Evolutionary conservation across 2,113 vertebrate species (phyloP).

Genomic region (Erythrolamprus reginae): DNA sequence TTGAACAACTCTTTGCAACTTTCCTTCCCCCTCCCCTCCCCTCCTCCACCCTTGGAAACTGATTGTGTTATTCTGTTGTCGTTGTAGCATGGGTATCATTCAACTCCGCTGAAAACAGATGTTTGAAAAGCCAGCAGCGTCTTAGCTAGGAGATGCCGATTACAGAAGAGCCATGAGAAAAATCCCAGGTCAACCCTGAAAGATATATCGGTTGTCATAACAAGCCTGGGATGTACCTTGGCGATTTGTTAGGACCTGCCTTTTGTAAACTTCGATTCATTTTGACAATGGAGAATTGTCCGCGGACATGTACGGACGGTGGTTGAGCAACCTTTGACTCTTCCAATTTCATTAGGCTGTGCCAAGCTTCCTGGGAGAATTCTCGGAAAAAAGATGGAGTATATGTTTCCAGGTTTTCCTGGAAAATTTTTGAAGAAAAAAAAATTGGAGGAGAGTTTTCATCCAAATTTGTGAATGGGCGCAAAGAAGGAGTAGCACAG

Average conservation of each 20-base stretch:
- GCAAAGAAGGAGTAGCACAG: no score
- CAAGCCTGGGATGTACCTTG: neutral
- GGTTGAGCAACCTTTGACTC: neutral
- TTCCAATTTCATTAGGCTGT: neutral
- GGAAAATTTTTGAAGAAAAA: neutral
- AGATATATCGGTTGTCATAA: neutral
- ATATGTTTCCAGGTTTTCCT: neutral
- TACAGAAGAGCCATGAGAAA: neutral
- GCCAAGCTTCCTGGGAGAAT: neutral
- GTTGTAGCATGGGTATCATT: neutral
- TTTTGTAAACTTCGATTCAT: neutral
- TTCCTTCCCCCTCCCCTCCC: slow-evolving; percentile 16
- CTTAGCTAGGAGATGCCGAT: neutral
- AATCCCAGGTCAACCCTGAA: neutral
- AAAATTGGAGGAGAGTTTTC: neutral
- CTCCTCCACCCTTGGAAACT: neutral
- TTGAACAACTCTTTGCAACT: slow-evolving; percentile 40
- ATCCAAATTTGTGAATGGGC: neutral
- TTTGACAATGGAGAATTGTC: neutral
- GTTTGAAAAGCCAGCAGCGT: slow-evolving; percentile 14
- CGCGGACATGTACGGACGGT: no score
- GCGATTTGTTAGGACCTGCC: neutral
- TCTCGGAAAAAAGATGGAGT: neutral
- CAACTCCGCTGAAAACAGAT: neutral
- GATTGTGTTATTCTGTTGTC: slow-evolving; percentile 23